Percentiles rank a stretch among this genome's conserved stretches.
Evolutionary conservation across 2,113 vertebrate species (phyloP).

Genomic region (Ramphastos sulfuratus): DNA sequence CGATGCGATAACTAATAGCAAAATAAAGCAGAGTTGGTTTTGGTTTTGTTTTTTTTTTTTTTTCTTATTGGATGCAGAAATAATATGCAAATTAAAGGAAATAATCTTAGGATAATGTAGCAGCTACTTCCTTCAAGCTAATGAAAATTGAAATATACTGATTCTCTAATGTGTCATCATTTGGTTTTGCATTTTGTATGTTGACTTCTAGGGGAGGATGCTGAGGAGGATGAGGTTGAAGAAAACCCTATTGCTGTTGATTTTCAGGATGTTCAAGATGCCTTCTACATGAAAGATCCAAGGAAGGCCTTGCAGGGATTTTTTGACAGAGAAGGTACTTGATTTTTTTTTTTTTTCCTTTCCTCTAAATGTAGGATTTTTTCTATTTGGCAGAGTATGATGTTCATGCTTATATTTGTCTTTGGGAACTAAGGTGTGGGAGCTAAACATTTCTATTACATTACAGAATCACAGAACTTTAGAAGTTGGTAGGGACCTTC

Average conservation of each 20-base stretch:
- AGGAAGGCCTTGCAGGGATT: constrained; percentile 97
- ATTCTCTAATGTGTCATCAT: neutral
- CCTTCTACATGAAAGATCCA: constrained; percentile 94
- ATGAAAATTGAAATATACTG: neutral
- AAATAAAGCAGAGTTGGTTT: neutral
- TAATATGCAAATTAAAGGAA: neutral
- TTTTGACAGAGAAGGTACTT: constrained; percentile 94
- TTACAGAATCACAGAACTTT: neutral
- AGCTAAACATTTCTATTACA: neutral
- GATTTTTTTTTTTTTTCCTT: neutral
- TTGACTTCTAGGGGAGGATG: constrained; percentile 85
- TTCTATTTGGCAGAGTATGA: neutral
- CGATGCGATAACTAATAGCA: neutral
- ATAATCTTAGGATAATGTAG: neutral
- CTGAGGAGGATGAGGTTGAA: constrained; percentile 92
- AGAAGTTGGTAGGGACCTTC: too few relatives aligned
- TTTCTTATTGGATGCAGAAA: neutral
- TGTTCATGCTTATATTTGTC: neutral
- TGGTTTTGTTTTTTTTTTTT: too few relatives aligned
- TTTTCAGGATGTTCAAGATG: constrained; percentile 94
- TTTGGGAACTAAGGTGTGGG: neutral
- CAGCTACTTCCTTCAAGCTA: neutral
- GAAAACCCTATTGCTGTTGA: constrained; percentile 97
- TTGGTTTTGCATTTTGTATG: neutral
- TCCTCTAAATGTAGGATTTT: neutral